Evolutionary conservation across 2,888 invertebrate genomes (phyloP).

Genomic region (Euzetes globulus): DNA sequence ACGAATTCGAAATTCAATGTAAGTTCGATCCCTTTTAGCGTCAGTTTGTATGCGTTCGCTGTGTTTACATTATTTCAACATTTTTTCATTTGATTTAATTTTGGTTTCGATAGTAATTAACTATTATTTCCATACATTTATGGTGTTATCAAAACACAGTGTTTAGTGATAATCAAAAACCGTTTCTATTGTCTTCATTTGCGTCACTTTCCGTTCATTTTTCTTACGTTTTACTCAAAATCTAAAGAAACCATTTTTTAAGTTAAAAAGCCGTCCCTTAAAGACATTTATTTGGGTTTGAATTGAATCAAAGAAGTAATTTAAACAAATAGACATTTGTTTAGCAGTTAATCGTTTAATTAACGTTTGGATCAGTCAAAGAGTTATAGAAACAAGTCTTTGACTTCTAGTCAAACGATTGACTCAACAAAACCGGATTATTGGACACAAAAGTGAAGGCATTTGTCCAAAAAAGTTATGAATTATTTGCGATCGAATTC

Average conservation of each 20-base stretch:
- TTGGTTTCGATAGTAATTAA: background rate
- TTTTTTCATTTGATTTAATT: background rate
- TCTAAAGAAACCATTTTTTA: constrained; percentile 8
- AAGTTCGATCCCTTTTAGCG: constrained; percentile 3
- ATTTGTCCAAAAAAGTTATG: background rate
- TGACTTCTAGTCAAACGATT: background rate
- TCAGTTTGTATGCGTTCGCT: background rate
- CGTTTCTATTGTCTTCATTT: background rate
- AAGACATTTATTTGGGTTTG: background rate
- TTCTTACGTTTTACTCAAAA: background rate
- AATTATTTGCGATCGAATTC: background rate
- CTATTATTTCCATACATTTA: background rate
- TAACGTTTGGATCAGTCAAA: background rate
- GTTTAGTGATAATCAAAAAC: background rate
- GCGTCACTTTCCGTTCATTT: background rate
- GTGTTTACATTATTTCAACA: background rate
- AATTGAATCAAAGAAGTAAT: background rate
- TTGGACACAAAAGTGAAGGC: background rate
- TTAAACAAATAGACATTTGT: too few relatives aligned
- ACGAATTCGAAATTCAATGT: background rate
- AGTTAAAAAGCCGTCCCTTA: background rate
- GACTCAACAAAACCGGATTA: background rate
- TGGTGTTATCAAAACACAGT: background rate
- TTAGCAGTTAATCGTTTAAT: background rate
- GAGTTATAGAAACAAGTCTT: background rate